A percentile compares a stretch with the other conserved stretches of the same genome.
Conservation (phyloP, 1,140 invertebrate genomes). For the Monomorium pharaonis region DNA sequence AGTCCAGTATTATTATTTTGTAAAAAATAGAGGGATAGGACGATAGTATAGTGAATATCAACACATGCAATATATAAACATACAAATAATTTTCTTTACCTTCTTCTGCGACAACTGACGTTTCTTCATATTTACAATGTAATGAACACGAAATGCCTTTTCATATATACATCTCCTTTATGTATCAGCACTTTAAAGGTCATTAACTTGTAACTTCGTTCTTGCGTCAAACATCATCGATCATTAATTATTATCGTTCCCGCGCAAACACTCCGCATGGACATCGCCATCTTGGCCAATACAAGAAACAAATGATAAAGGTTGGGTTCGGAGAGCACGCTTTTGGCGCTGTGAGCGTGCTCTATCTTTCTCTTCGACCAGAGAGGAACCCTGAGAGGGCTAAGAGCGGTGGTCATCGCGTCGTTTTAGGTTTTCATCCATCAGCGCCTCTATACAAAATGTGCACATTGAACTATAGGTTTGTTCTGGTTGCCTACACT, state of each 20-base stretch:
- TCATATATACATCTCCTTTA: neutral
- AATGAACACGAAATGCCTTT: neutral
- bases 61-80: neutral
- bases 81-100: neutral
- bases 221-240: neutral
- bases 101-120: constrained; percentile 30
- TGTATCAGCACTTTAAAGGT: neutral
- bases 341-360: no score
- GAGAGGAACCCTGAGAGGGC: no score
- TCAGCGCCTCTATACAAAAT: no score
- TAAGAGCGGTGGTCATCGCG: no score
- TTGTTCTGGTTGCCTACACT: no score
- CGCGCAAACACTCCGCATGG: neutral
- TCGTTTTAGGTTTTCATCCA: no score
- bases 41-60: neutral
- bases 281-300: neutral
- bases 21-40: neutral
- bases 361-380: no score
- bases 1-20: neutral
- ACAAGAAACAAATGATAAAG: neutral
- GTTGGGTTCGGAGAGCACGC: neutral
- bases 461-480: no score
- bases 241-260: neutral
- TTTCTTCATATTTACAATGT: constrained; percentile 44
- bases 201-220: neutral